Percentiles rank a stretch among this genome's conserved stretches.
Evolutionary conservation across 1,140 invertebrate genomes (phyloP).

Genomic region (Homalodisca vitripennis): DNA sequence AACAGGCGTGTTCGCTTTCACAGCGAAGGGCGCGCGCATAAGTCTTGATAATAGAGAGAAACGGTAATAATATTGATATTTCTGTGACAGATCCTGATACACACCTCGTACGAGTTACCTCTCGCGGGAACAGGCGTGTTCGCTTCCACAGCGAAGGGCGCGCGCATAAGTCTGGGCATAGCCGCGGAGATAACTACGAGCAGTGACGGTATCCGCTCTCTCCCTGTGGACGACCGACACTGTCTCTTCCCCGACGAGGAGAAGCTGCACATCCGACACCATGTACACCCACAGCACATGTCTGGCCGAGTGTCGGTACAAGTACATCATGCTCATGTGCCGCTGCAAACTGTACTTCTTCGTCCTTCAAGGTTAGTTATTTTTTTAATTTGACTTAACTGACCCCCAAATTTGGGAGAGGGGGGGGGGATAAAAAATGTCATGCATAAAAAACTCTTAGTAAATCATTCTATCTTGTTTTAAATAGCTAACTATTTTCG

Average conservation of each 20-base stretch:
- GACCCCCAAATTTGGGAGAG: neutral
- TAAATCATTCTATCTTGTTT: too few relatives aligned
- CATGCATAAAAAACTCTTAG: too few relatives aligned
- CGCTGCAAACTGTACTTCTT: neutral
- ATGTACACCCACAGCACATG: neutral
- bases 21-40: slow-evolving; percentile 33
- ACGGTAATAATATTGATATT: too few relatives aligned
- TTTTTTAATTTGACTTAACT: too few relatives aligned
- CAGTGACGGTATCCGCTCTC: slow-evolving; percentile 35
- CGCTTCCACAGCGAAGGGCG: slow-evolving; percentile 23
- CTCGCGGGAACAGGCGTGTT: slow-evolving; percentile 40
- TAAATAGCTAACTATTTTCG: too few relatives aligned
- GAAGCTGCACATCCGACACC: neutral
- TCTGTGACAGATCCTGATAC: too few relatives aligned
- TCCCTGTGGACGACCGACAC: slow-evolving; percentile 32
- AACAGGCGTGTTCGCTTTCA: slow-evolving; percentile 36
- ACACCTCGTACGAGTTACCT: too few relatives aligned
- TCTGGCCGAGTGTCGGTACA: neutral
- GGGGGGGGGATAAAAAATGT: too few relatives aligned
- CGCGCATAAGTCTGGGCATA: slow-evolving; percentile 36
- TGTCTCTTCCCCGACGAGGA: slow-evolving; percentile 41
- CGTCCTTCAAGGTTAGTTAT: neutral
- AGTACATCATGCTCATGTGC: neutral
- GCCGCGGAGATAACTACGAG: slow-evolving; percentile 40
- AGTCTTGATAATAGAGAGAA: too few relatives aligned